Evolutionary conservation across 2,113 vertebrate species (phyloP), one percentile per base, ranked within the genome.

Genomic region (Riparia riparia): DNA sequence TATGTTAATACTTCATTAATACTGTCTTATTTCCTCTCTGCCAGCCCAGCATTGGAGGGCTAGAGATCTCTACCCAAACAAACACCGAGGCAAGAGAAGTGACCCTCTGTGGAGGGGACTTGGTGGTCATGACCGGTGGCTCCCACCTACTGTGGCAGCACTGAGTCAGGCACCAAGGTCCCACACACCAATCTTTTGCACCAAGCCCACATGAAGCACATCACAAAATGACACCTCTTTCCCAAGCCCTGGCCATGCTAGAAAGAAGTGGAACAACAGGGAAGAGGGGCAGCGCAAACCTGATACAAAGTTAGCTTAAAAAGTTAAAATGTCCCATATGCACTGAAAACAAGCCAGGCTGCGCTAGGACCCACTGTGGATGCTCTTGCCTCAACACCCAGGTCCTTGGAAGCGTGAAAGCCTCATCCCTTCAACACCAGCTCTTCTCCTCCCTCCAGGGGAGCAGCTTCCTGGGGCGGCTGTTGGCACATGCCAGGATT

Each of bases 1-100:
- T 57, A 74, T 26, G 37, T 89, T 88, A 96, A 82, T 41, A 86
- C 71, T 93, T 80, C 3, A 5, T 41, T 90, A 96, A 96, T 79
- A 95, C 92, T 96, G 90, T 57, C 82, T 86, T n/a, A 47, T 20
- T 80, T 61, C 69, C 44, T 66, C 68, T 56, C 66, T 82, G n/a
- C 74, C 2, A 0, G 28, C 41, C 64, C 49, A 50, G 34, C n/a
- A 25, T 25, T 1, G 0, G 60, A 80, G 34, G 13, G 18, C 44
- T 45, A 25, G 56, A 88, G 64, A 66, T 34, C 58, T 78, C 57
- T 9, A 61, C 34, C 39, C 63, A 57, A 53, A 51, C 50, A 60
- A 89, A 53, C 0, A 1, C 77, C 71, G 87, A 79, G 42, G 63
- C 71, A 78, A 49, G 39, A 85, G 56, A 63, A 82, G 10, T 4